Evolutionary conservation across 2,797 vertebrate species (phyloP).

Genomic region (Distichodus sexfasciatus): DNA sequence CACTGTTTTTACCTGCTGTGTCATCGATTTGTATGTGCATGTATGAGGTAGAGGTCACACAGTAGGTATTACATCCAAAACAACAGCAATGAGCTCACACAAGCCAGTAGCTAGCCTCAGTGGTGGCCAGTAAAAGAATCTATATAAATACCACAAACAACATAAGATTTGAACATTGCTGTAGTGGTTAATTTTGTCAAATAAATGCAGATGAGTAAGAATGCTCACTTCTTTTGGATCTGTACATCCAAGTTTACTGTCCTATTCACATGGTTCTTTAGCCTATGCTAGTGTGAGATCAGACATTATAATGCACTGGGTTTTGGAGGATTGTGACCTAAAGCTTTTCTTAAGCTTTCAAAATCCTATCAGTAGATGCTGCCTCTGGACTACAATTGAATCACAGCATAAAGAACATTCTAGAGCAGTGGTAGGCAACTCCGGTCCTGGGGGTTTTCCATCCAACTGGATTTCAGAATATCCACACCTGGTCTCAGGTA

Average conservation of each 20-base stretch:
- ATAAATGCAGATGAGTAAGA: no score
- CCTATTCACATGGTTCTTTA: not conserved
- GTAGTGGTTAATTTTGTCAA: no score
- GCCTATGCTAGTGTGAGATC: not conserved
- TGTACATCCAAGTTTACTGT: not conserved
- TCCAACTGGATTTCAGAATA: no score
- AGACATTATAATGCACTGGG: conserved; percentile 1
- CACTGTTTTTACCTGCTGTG: not conserved
- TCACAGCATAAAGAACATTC: no score
- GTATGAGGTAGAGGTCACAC: not conserved
- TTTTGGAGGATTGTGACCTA: not conserved
- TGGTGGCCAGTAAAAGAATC: no score
- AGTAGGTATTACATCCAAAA: not conserved
- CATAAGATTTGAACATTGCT: no score
- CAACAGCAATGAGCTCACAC: not conserved
- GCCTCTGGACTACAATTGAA: not conserved
- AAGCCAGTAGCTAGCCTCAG: not conserved
- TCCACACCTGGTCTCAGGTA: no score
- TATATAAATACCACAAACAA: no score
- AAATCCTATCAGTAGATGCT: not conserved
- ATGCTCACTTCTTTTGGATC: not conserved
- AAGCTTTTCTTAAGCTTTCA: not conserved
- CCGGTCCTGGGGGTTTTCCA: no score
- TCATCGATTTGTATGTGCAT: conserved; percentile 1
- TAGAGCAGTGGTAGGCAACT: no score